Base-by-base conservation (phyloP, 2,888 invertebrate species). In the Hypercompe scribonia region DNA sequence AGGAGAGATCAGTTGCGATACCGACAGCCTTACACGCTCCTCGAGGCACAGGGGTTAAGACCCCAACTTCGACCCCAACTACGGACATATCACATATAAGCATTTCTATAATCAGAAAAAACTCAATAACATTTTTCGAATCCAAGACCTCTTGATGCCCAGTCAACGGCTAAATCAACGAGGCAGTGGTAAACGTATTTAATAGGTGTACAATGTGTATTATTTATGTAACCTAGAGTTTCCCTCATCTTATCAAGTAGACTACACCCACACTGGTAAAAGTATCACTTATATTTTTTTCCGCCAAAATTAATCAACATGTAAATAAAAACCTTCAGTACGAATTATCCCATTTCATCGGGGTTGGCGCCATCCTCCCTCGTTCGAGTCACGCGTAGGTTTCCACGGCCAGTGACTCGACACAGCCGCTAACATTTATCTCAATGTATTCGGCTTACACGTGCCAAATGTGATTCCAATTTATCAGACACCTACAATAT, bases 401-500 rank as follows among this genome's bases (percentile, higher is more conserved):
- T 67, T 67, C 61, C 31, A 28, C 64, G 34, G 34, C 75, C 68
- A 64, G 58, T 24, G 31, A 74, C 70, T 63, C 31, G 58, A 72
- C 61, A 75, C 34, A 76, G 68, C 13, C 36, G 67, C 18, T 39
- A 63, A 81, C 65, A 67, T 71, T 46, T 76, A 70, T 76, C 66
- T 71, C 34, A 54, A 75, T 54, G 67, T 54, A 78, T 72, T 10
- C 10, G 42, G 54, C 34, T 67, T 74, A 78, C 72, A 78, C 74
- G 73, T 69, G 76, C 66, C 50, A 11, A 24, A 71, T 58, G 42
- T 33, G 46, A 46, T 42, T 68, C 58, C 54, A 64, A 31, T 76
- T 73, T 46, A 67, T 3, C 5, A 31, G 11, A 18, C 15, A 8
- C 15, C 36, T 65, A 39, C n/a, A 28, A 61, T 61, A 7, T 61